Base-by-base conservation (phyloP, 2,888 invertebrate genomes). In the Clistopyga incitator region DNA sequence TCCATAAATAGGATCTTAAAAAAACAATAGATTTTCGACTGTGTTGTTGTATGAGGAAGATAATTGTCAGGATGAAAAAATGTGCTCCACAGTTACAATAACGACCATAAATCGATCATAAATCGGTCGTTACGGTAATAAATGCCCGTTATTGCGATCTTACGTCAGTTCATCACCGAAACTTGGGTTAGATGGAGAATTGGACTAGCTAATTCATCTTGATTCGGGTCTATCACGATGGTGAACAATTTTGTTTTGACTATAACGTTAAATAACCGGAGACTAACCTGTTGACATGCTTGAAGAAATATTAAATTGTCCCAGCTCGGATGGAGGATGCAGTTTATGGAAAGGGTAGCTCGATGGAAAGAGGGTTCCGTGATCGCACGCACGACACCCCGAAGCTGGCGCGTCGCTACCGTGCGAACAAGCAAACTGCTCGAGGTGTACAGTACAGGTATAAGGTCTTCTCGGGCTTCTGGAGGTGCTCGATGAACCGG, bases 321-420 rank as follows among this genome's bases (percentile, higher is more conserved):
- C 50, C 20, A 20, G 29, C 68, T 38, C 20, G 61, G 68, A 77
- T 52, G n/a, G 29, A 64, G 61, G 59, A 78, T 74, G 65, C 13
- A 18, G 38, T 11, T 76, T 11, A 78, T 50, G n/a, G 71, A 59
- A 68, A 56, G 77, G 72, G 78, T 79, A 71, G 77, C n/a, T 67
- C 38, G 70, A 70, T 38, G 71, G 38, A 68, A 38, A 47, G 59
- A 25, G 81, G 59, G 74, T 84, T 84, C 78, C 87, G 87, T 86
- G 87, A 85, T 85, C 80, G 70, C 86, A 87, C 87, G 86, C 86
- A 87, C 87, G 85, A 84, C 84, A 82, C 78, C 84, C 85, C 56
- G 81, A 81, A 81, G 76, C 79, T 71, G 82, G 42, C 64, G 61
- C 75, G 72, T 82, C 71, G 82, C 82, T 74, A 79, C 79, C 82